Base-by-base conservation (phyloP, 2,888 invertebrate species). In the Stenodema calcarata region DNA sequence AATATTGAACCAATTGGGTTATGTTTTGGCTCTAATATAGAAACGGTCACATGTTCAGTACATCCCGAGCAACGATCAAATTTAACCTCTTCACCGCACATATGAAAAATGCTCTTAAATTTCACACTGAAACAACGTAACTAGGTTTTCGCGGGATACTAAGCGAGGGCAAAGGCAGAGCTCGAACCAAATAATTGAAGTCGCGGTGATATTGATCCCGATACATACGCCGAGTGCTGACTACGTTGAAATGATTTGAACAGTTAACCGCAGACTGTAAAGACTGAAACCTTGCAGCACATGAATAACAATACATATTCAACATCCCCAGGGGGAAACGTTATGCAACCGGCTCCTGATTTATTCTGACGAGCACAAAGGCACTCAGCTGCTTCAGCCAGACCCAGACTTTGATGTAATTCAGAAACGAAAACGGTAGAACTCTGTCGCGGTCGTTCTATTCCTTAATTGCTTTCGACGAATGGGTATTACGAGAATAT, bases 221-320 rank as follows among this genome's bases (percentile, higher is more conserved):
- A 73, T 73, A 30, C 18, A 54, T 35, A 54, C 35, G 2, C 4
- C 16, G 35, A 73, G 73, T 1, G 12, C 35, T 30, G n/a, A 35
- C 73, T 73, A 18, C 73, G 73, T 35, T 18, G 73, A 73, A 73
- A 73, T 73, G 73, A 73, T 73, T 73, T 73, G 35, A 73, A 73
- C 73, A 41, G 73, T 73, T 73, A 35, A 16, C 73, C 73, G 35
- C 35, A 73, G 73, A 30, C 73, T 41, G 73, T 73, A 73, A 73
- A 73, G 73, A 73, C 73, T 73, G 73, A 73, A 73, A 73, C 73
- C 73, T 73, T 73, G 73, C 35, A 73, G 73, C 41, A 41, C 73
- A 73, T 73, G 73, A 73, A 73, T 73, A 73, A 73, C 73, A 73
- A 73, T 73, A 73, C 73, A 73, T 73, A 73, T 73, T 73, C 73